Evolutionary conservation across 2,113 vertebrate genomes (phyloP).

Genomic region (Eurystomus gularis): DNA sequence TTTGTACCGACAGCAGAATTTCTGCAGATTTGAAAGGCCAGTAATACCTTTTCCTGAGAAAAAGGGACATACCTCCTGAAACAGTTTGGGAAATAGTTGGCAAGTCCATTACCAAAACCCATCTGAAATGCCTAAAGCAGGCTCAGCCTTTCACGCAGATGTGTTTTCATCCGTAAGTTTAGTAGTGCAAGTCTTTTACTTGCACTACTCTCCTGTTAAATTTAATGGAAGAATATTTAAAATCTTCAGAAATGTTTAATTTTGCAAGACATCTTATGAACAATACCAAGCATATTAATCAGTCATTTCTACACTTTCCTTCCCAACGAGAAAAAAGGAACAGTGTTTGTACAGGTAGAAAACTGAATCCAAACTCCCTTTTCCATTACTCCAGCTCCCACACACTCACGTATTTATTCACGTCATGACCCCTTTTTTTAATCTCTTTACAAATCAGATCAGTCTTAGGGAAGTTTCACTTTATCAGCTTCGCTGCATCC

Average conservation of each 20-base stretch:
- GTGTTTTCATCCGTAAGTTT: not conserved
- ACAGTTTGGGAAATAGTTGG: not conserved
- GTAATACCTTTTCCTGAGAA: not conserved
- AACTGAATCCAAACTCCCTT: not conserved
- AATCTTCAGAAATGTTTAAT: not conserved
- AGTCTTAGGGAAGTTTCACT: not conserved
- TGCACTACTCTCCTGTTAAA: not conserved
- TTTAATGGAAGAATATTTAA: not conserved
- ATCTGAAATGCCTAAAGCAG: not conserved
- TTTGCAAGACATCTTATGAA: not conserved
- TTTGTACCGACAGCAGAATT: not conserved
- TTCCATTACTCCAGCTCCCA: not conserved
- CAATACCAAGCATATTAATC: not conserved
- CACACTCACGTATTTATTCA: not conserved
- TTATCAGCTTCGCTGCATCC: not conserved
- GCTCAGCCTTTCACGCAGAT: not conserved
- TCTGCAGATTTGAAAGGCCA: not conserved
- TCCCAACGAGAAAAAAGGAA: not conserved
- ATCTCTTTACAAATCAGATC: not conserved
- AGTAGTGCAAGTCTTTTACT: no score
- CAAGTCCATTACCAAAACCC: not conserved
- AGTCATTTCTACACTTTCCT: not conserved
- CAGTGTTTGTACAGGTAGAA: not conserved
- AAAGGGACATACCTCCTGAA: not conserved
- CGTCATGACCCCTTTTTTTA: not conserved